These are phyloP conservation scores for Glossosoma conforme DNA, from an alignment of 1,140 invertebrate species.

Conservation along the genomic window DNA sequence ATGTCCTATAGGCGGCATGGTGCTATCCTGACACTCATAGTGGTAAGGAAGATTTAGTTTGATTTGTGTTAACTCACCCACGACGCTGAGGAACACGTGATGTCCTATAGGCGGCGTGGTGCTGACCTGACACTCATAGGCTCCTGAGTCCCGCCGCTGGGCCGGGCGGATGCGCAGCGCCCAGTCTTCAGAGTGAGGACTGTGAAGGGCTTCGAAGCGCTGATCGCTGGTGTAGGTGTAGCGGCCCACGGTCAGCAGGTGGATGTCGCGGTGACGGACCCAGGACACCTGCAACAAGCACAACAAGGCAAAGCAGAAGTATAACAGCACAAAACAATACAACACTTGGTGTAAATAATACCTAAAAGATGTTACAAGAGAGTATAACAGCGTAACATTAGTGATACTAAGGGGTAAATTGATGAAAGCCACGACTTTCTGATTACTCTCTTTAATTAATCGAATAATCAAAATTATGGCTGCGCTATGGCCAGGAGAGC, in stretches of 20 bases:
- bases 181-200: conserved; percentile 83
- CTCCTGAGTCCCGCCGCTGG: conserved; percentile 70
- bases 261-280: conserved; percentile 83
- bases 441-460: no score
- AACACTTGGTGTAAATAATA: no score
- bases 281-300: conserved; percentile 71
- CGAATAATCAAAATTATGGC: no score
- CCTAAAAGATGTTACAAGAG: no score
- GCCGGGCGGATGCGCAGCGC: conserved; percentile 80
- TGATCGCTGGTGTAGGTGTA: conserved; percentile 90
- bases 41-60: no score
- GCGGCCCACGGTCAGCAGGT: conserved; percentile 79
- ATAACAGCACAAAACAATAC: conserved; percentile 4
- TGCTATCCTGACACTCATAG: no score
- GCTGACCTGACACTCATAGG: conserved; percentile 87
- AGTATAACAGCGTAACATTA: no score
- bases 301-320: background rate
- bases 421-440: no score
- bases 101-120: conserved; percentile 84
- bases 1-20: no score
- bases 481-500: no score
- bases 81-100: conserved; percentile 78
- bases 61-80: no score
- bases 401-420: no score
- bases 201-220: conserved; percentile 78